Base-by-base conservation (phyloP, 2,888 invertebrate species). In the Oscheius sp. region DNA sequence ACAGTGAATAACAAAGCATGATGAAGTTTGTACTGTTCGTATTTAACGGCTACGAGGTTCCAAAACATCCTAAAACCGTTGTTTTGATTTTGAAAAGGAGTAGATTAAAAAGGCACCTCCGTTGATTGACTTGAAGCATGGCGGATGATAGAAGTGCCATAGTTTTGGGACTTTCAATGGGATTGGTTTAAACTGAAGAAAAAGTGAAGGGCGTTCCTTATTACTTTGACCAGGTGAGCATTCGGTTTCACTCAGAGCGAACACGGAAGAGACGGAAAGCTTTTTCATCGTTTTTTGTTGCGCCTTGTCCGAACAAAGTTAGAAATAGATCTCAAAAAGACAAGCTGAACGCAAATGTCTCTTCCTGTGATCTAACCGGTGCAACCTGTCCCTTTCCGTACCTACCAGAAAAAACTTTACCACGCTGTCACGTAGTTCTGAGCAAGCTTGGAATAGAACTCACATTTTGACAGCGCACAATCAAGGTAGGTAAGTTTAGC, bases 11-110 rank as follows among this genome's bases (percentile, higher is more conserved):
- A 79, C 7, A 84, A 73, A 2, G 84, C 29, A 72, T 86, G 86
- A 32, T 85, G 82, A 2, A 86, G 74, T 33, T 82, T 76, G 63
- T 83, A 85, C 55, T 78, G 73, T 70, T 85, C 83, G 73, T 86
- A 86, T 50, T 82, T 79, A 9, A 76, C 77, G 3, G 81, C 77
- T 5, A 86, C 78, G 11, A 86, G 74, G 59, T 86, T 86, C 85
- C 85, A 86, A 74, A 86, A 82, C 86, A 86, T 85, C 13, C 73
- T 73, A 35, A 72, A 72, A 53, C 21, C n/a, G 11, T 55, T 21
- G 2, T 55, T 47, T 29, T 29, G 10, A 47, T 37, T 55, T 37
- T 53, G 51, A 50, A 50, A 4, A 32, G 47, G 13, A 65, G 10
- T 11, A 32, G 2, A 33, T n/a, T 0, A 29, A n/a, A 42, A 55